phyloP scores from a whole-genome alignment of 2,797 vertebrate species.

The Streptopelia turtur region DNA sequence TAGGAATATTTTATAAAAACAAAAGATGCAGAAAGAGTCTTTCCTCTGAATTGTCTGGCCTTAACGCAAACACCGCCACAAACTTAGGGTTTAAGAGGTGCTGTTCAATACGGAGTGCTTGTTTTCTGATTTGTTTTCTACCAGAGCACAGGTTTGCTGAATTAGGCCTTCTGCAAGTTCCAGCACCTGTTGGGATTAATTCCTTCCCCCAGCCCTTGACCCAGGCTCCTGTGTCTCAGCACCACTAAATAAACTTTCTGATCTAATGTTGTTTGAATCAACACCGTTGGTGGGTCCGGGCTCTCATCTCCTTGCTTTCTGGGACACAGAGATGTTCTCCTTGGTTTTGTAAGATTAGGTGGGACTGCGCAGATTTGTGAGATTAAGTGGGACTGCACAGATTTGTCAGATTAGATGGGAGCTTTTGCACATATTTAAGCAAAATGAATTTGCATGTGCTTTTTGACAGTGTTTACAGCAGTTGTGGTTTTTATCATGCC shows the following conservation, averaged over 20 bases:
- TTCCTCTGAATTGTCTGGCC: neutral
- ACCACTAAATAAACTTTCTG: neutral
- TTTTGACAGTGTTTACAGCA: neutral
- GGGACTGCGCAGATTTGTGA: neutral
- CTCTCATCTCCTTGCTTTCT: neutral
- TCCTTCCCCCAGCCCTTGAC: accelerated
- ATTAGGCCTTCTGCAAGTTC: neutral
- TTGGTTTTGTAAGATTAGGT: neutral
- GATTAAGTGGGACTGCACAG: neutral
- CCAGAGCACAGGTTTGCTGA: neutral
- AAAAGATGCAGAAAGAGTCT: neutral
- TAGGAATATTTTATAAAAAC: neutral
- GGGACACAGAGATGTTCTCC: neutral
- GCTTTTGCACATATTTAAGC: neutral
- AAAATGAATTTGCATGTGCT: neutral
- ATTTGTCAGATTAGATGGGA: neutral
- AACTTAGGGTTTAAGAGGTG: neutral
- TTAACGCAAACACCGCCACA: neutral
- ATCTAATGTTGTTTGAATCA: neutral
- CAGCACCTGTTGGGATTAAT: neutral
- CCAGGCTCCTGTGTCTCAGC: neutral
- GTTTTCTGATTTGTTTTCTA: neutral
- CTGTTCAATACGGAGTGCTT: neutral
- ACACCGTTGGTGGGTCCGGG: accelerated
- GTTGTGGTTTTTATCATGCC: neutral